phyloP scores from a whole-genome alignment of 2,888 invertebrate species.

The Aromia moschata region DNA sequence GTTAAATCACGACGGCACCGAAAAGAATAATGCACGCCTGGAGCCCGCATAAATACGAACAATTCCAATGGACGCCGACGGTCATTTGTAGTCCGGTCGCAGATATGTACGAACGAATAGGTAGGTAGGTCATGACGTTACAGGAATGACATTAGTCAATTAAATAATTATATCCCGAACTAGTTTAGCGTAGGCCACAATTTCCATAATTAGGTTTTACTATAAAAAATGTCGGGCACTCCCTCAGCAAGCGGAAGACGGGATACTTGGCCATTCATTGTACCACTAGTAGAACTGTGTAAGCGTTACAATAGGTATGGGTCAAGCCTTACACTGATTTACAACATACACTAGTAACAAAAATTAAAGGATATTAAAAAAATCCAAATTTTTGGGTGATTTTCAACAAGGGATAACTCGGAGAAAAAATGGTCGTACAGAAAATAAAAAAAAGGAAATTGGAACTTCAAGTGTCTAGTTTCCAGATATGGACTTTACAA shows the following conservation, averaged over 20 bases:
- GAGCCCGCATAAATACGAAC: conserved; percentile 15
- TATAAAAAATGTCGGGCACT: background rate
- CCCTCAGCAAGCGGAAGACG: too few relatives aligned
- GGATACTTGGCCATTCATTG: too few relatives aligned
- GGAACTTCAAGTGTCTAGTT: too few relatives aligned
- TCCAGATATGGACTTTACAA: too few relatives aligned
- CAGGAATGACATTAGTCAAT: conserved; percentile 28
- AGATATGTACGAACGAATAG: conserved; percentile 26
- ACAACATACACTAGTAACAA: too few relatives aligned
- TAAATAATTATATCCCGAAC: conserved; percentile 32
- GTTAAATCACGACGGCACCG: conserved; percentile 9
- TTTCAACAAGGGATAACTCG: too few relatives aligned
- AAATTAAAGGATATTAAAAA: too few relatives aligned
- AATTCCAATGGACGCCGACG: conserved; percentile 12
- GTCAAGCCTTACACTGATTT: too few relatives aligned
- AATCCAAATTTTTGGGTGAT: too few relatives aligned
- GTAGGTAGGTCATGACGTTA: conserved; percentile 29
- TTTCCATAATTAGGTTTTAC: conserved; percentile 8
- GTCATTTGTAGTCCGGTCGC: conserved; percentile 25
- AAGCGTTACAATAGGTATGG: background rate
- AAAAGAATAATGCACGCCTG: background rate
- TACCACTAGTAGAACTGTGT: background rate
- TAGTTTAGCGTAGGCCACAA: conserved; percentile 3
- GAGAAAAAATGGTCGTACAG: too few relatives aligned
- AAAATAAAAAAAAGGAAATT: too few relatives aligned